These are phyloP conservation scores for Atopsyche davidsoni DNA, from an alignment of 1,140 invertebrate genomes.

Conservation along the genomic window DNA sequence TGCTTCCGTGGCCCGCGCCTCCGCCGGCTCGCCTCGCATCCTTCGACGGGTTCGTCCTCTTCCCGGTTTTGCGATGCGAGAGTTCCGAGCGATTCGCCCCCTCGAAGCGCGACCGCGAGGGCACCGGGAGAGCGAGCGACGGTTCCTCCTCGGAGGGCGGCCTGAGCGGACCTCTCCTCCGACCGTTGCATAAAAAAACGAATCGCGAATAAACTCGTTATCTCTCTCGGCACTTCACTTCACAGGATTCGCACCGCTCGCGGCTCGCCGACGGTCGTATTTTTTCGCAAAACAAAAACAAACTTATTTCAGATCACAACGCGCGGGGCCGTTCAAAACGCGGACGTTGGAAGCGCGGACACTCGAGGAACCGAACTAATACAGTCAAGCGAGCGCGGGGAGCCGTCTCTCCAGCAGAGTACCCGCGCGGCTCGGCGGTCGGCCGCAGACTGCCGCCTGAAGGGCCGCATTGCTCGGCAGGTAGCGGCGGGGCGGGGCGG, in stretches of 20 bases:
- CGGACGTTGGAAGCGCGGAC: slow-evolving; percentile 19
- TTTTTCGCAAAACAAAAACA: slow-evolving; percentile 5
- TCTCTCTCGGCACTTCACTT: background rate
- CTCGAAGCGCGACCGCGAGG: background rate
- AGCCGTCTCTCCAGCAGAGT: too few species aligned
- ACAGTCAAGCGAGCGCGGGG: slow-evolving; percentile 29
- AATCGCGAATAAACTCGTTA: background rate
- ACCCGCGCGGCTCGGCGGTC: slow-evolving; percentile 32
- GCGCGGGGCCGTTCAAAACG: slow-evolving; percentile 36
- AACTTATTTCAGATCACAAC: too few species aligned
- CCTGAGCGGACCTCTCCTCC: background rate
- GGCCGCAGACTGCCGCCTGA: slow-evolving; percentile 13
- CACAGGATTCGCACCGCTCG: slow-evolving; percentile 1
- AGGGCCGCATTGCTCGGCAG: slow-evolving; percentile 11
- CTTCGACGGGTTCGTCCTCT: background rate
- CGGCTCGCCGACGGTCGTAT: slow-evolving; percentile 8
- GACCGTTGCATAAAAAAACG: too few species aligned
- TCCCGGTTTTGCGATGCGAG: background rate
- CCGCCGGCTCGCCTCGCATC: too few species aligned
- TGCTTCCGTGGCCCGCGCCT: too few species aligned
- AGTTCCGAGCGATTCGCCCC: background rate
- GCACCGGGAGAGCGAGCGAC: background rate
- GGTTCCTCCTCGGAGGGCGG: background rate
- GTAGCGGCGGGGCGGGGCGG: slow-evolving; percentile 31
- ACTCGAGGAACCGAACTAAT: too few species aligned